Conservation (phyloP, 2,797 vertebrate genomes). For the Gymnothorax javanicus region DNA sequence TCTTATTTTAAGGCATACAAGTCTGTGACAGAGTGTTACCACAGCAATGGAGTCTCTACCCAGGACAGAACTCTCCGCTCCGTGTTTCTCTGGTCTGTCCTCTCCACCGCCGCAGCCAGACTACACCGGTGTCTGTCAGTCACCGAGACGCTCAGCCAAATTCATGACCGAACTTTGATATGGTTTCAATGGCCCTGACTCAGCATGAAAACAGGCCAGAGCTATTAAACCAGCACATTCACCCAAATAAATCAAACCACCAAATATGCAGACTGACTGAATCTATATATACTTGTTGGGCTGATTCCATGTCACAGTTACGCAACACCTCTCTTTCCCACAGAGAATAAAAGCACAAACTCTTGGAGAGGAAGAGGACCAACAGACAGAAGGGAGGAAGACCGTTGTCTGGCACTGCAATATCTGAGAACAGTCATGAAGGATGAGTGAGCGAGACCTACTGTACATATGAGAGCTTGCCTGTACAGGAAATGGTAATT, state of each 20-base stretch:
- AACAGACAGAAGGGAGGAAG: background rate
- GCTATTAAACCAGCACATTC: slow-evolving; percentile 8
- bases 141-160: background rate
- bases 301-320: background rate
- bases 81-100: background rate
- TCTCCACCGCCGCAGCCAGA: background rate
- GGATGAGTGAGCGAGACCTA: background rate
- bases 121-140: background rate
- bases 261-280: background rate
- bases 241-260: background rate
- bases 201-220: background rate
- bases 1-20: background rate
- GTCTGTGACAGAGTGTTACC: background rate
- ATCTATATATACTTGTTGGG: slow-evolving; percentile 2
- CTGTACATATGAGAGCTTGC: background rate
- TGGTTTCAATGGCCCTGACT: background rate
- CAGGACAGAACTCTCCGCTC: background rate
- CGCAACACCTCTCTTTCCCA: background rate
- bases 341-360: background rate
- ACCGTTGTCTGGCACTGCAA: background rate
- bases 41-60: background rate
- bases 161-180: background rate
- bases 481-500: background rate
- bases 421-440: background rate
- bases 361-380: background rate